Evolutionary conservation across 2,888 invertebrate species (phyloP), one percentile per base, ranked within the genome.

Genomic region (Synergus umbraculus): DNA sequence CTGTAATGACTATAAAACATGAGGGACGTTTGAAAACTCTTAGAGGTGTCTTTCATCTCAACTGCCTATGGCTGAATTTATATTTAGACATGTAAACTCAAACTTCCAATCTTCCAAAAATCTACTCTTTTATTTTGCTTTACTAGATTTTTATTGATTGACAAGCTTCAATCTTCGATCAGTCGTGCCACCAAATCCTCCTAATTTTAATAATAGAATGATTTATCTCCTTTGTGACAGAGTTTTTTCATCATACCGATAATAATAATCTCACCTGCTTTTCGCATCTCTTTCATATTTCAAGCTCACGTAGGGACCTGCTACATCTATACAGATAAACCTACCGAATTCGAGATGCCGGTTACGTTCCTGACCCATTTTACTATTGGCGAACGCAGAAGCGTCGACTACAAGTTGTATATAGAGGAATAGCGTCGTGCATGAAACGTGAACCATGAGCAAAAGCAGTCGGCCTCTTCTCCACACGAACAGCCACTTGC

Each of bases 321-420:
- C 77, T 77, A 83, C 81, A 78, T 81, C 82, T 81, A 79, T 81
- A 77, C 78, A 79, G 73, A 80, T 78, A 80, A 83, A 82, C 78
- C 77, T 78, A 80, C 73, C 80, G 79, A 81, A 80, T 82, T 81
- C 79, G 77, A 76, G 81, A 81, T 80, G 66, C 79, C 18, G 46
- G 76, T 79, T 82, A 83, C 79, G 69, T 83, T 86, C 86, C 88
- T 90, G 90, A 90, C 90, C 90, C 87, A 90, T 90, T 91, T 90
- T 83, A 85, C 83, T 85, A 86, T 86, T 86, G 85, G 83, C 84
- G 82, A 85, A 79, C 79, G 82, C 65, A 82, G 85, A 82, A 83
- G 79, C 79, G 76, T 67, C 79, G 79, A 43, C 78, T 46, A 18
- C 22, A 13, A 37, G 18, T n/a, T 69, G 29, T 29, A 29, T 29